These are phyloP conservation scores for Pygoscelis adeliae DNA, from an alignment of 2,113 vertebrate species.

Conservation along the genomic window DNA sequence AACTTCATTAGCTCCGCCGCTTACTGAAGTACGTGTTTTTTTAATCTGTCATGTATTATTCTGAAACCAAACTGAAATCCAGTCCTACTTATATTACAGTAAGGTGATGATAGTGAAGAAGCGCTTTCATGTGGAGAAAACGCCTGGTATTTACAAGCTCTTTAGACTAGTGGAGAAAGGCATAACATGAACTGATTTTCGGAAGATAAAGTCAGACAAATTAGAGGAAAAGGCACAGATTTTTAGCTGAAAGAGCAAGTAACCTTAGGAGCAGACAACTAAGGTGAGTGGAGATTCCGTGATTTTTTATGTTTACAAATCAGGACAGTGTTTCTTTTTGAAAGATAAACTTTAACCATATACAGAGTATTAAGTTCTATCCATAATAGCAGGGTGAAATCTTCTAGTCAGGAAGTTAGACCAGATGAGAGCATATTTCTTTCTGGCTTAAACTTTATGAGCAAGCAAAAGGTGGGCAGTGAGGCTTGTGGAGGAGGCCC, in stretches of 20 bases:
- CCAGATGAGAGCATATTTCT: not conserved
- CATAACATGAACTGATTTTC: not conserved
- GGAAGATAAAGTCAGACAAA: not conserved
- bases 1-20: not conserved
- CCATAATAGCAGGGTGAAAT: not conserved
- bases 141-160: not conserved
- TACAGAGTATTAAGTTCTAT: not conserved
- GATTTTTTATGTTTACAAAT: not conserved
- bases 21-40: not conserved
- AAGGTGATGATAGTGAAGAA: not conserved
- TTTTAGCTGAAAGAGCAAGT: not conserved
- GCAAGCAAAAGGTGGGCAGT: not conserved
- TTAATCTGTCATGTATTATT: not conserved
- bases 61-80: not conserved
- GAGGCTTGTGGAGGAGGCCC: not conserved
- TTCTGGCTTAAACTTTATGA: not conserved
- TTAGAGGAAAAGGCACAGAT: not conserved
- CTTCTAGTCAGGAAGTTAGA: not conserved
- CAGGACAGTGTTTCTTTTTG: not conserved
- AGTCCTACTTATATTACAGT: not conserved
- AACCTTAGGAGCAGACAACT: not conserved
- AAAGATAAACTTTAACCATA: not conserved
- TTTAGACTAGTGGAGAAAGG: not conserved
- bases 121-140: not conserved
- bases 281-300: not conserved